phyloP scores from a whole-genome alignment of 1,140 invertebrate genomes.

The Penaeus japonicus region DNA sequence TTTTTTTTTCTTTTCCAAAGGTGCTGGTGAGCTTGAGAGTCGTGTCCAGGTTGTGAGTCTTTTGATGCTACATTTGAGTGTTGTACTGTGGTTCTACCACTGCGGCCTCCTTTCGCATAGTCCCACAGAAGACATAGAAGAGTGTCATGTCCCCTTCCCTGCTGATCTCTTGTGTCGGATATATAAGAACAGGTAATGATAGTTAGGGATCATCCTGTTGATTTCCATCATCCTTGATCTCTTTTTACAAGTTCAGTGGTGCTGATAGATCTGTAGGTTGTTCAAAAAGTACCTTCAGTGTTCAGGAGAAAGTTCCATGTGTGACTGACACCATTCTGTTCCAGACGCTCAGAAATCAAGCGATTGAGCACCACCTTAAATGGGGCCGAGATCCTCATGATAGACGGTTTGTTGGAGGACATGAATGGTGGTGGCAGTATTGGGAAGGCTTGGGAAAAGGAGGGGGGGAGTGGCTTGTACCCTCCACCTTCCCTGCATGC shows the following conservation, averaged over 20 bases:
- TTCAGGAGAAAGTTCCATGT: not conserved
- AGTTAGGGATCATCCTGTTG: too few species aligned
- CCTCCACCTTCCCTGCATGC: slow-evolving; percentile 82
- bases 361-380: slow-evolving; percentile 54
- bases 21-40: slow-evolving; percentile 47
- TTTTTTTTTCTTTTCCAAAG: not conserved
- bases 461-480: slow-evolving; percentile 74
- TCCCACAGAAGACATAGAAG: slow-evolving; percentile 64
- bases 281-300: not conserved
- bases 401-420: slow-evolving; percentile 69
- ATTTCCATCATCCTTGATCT: not conserved
- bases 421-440: slow-evolving; percentile 58
- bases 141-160: slow-evolving; percentile 70
- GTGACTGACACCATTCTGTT: slow-evolving; percentile 31
- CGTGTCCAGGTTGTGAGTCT: slow-evolving; percentile 68
- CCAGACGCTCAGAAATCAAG: slow-evolving; percentile 61
- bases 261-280: not conserved
- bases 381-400: slow-evolving; percentile 65
- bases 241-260: not conserved
- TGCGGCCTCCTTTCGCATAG: slow-evolving; percentile 78
- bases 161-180: slow-evolving; percentile 66
- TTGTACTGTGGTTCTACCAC: slow-evolving; percentile 83
- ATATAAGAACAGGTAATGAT: slow-evolving; percentile 66
- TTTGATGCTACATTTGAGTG: slow-evolving; percentile 77
- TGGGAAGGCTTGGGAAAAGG: slow-evolving; percentile 70